Percentiles rank a stretch among this genome's conserved stretches.
These are phyloP conservation scores for Bombus waltoni DNA, from an alignment of 1,140 invertebrate species.

Conservation along the genomic window DNA sequence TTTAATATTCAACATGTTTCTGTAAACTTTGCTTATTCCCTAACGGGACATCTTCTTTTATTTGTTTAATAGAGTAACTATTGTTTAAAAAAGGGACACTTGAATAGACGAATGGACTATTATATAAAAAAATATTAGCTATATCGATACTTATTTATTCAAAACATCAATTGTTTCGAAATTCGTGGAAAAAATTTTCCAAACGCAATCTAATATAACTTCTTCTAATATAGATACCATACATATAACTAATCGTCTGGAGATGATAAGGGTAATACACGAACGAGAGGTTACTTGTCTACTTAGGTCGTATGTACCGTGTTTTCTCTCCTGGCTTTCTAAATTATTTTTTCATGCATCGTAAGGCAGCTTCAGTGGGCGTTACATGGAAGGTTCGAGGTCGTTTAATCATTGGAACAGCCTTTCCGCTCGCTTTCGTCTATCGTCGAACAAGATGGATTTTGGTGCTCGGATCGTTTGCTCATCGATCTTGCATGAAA, in stretches of 20 bases:
- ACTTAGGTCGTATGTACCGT: background rate
- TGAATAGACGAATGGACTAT: background rate
- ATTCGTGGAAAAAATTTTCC: background rate
- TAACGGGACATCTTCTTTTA: background rate
- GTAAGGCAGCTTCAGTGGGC: background rate
- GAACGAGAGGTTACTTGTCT: background rate
- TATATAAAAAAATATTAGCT: too few relatives aligned
- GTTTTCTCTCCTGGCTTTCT: background rate
- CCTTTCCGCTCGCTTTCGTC: constrained; percentile 15
- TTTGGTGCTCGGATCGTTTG: background rate
- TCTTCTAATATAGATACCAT: background rate
- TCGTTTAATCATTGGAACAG: constrained; percentile 29
- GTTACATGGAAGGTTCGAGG: background rate
- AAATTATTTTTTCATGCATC: constrained; percentile 26
- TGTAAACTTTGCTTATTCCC: background rate
- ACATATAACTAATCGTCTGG: background rate
- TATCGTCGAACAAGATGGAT: constrained; percentile 16
- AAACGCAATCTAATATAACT: background rate
- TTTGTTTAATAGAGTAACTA: background rate
- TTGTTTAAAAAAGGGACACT: background rate
- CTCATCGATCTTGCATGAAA: constrained; percentile 2
- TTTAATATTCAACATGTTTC: constrained; percentile 9
- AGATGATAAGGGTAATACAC: background rate
- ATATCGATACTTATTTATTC: background rate
- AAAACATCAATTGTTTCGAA: background rate